Base-by-base conservation (phyloP, 2,797 vertebrate genomes). In the Sebastes flavidus region DNA sequence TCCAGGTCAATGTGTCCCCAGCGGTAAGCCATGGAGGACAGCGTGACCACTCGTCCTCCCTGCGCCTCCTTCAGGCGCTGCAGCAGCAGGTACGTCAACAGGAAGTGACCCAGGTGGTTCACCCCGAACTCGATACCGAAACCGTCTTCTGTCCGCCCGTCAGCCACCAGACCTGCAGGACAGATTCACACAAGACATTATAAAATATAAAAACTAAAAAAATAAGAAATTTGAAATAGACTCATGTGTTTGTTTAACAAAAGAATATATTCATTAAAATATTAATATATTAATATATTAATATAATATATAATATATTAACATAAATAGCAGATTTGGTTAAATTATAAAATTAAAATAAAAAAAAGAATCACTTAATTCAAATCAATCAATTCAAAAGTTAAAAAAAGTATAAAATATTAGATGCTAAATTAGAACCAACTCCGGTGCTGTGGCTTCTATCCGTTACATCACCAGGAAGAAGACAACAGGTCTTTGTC, bases 21-120 rank as follows among this genome's bases (percentile, higher is more conserved):
- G 65, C 89, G 80, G 54, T 96, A 56, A 20, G 94, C 91, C 80
- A 94, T 92, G 20, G 95, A 96, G 18, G 94, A 88, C 65, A 96
- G 7, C 0, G 92, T 96, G 78, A 96, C 83, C 60, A 96, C 89
- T 0, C 95, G 93, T 0, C 92, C 90, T 2, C 87, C 89, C 1
- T 83, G 80, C 0, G 72, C 85, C 83, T 94, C 90, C 79, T 94
- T 94, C 66, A 95, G 86, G 1, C 91, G 72, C 6, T 93, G 89
- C 86, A 95, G 75, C 80, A 96, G 85, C 56, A 95, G 93, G 62
- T 32, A 82, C 11, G 94, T 95, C 61, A 96, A 52, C 87, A 96
- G 92, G 72, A 96, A 96, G 85, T 95, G 95, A 10, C 95, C 96
- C 32, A 96, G 89, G 87, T 96, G 96, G 80, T 96, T 96, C n/a